These are phyloP conservation scores for Nansenia antarctica DNA, from an alignment of 2,113 vertebrate species.

Conservation along the genomic window DNA sequence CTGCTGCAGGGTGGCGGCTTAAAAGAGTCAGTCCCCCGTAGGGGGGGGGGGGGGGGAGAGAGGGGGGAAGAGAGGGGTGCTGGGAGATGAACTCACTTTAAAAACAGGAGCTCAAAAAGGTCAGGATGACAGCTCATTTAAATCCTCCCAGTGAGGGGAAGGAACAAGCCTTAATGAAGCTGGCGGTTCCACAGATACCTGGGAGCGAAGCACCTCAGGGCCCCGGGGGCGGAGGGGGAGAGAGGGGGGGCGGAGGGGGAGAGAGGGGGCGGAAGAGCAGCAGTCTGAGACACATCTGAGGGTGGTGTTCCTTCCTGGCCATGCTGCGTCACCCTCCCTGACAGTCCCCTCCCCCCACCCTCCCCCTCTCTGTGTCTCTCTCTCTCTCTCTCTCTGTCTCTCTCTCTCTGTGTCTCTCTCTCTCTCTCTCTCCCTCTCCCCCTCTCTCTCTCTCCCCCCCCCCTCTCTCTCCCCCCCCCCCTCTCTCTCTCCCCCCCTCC, in stretches of 20 bases:
- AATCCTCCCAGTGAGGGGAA: conserved; percentile 66
- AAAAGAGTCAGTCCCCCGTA: conserved; percentile 60
- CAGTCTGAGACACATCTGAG: conserved; percentile 26
- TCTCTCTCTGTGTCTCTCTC: background rate
- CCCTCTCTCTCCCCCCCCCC: conserved; percentile 10
- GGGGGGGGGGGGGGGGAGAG: conserved; percentile 59
- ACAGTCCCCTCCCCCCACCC: conserved; percentile 22
- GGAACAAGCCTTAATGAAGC: conserved; percentile 69
- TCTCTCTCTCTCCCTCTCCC: background rate
- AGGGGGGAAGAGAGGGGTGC: conserved; percentile 28
- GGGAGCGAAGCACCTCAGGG: conserved; percentile 60
- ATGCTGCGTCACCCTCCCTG: conserved; percentile 53
- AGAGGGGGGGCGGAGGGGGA: conserved; percentile 9
- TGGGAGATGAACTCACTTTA: conserved; percentile 56
- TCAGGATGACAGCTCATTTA: conserved; percentile 81
- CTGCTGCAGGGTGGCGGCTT: conserved; percentile 66
- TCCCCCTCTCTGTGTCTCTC: conserved; percentile 7
- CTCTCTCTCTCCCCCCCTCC: background rate
- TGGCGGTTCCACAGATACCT: conserved; percentile 62
- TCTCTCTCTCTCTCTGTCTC: background rate
- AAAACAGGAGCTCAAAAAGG: conserved; percentile 73
- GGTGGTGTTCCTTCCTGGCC: conserved; percentile 10
- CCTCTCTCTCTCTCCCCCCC: background rate
- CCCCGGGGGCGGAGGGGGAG: conserved; percentile 12
- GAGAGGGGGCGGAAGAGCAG: conserved; percentile 11